Conservation (phyloP, 2,888 invertebrate species). For the Erebia epiphron region DNA sequence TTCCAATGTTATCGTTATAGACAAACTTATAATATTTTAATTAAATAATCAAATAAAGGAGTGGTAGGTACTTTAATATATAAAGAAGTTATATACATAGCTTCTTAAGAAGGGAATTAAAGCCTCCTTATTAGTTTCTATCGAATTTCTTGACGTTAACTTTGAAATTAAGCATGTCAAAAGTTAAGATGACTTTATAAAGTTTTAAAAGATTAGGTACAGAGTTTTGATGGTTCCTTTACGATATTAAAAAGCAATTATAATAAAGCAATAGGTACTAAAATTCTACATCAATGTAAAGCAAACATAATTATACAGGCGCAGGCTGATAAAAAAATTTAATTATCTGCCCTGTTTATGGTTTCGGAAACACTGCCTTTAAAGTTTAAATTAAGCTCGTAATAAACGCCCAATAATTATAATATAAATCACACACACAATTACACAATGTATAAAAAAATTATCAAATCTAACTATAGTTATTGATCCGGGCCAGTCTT, state of each 20-base stretch:
- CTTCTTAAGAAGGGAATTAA: not conserved
- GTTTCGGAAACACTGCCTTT: not conserved
- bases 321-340: not conserved
- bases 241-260: not conserved
- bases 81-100: not conserved
- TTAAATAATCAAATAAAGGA: constrained; percentile 2
- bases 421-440: too few species aligned
- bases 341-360: not conserved
- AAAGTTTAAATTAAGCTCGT: not conserved
- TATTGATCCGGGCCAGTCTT: too few species aligned
- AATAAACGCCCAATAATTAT: too few species aligned
- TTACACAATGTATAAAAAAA: too few species aligned
- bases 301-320: not conserved
- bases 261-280: too few species aligned
- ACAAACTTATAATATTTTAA: constrained; percentile 3
- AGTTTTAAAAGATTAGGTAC: not conserved
- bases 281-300: too few species aligned
- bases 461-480: too few species aligned
- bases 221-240: not conserved
- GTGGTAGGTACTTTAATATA: too few species aligned
- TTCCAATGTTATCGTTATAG: constrained; percentile 6
- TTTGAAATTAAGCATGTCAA: constrained; percentile 10
- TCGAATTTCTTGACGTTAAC: constrained; percentile 15
- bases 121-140: constrained; percentile 10
- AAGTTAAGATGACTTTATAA: constrained; percentile 8